A percentile compares a stretch with the other conserved stretches of the same genome.
phyloP scores from a whole-genome alignment of 2,888 invertebrate genomes.

The Keiferia lycopersicella region DNA sequence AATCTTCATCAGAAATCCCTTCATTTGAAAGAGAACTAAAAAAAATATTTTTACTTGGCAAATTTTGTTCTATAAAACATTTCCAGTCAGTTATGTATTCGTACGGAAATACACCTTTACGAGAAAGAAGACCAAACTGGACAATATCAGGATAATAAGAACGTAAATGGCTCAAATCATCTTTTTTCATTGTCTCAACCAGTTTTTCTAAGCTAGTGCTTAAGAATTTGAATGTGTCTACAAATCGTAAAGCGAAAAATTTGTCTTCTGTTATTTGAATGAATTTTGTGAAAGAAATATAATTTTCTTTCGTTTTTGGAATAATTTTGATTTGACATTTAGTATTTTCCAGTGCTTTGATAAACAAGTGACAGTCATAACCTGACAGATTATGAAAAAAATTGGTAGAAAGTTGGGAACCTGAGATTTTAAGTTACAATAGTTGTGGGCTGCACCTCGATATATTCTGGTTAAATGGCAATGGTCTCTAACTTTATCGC shows the following conservation, averaged over 20 bases:
- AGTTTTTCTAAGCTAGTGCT: constrained; percentile 23
- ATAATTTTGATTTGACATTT: constrained; percentile 10
- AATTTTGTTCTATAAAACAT: constrained; percentile 27
- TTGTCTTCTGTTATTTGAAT: not conserved
- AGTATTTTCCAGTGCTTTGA: not conserved
- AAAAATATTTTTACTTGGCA: constrained; percentile 32
- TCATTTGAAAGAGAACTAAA: constrained; percentile 29
- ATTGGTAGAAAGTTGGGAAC: constrained; percentile 16
- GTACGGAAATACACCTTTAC: constrained; percentile 35
- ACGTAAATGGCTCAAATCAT: constrained; percentile 29
- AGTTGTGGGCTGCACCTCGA: constrained; percentile 18
- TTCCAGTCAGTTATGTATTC: constrained; percentile 33
- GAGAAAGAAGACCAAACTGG: constrained; percentile 17
- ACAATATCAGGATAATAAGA: constrained; percentile 2
- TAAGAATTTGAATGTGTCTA: constrained; percentile 6
- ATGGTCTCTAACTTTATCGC: constrained; percentile 19
- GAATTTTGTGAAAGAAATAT: constrained; percentile 24
- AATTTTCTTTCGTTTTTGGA: constrained; percentile 28
- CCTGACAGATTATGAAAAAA: constrained; percentile 25
- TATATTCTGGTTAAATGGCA: not conserved
- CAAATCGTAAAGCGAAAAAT: not conserved
- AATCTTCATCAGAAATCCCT: constrained; percentile 25
- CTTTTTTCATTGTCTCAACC: not conserved
- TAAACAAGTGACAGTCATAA: constrained; percentile 22
- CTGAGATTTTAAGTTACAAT: constrained; percentile 1